Evolutionary conservation across 2,113 vertebrate genomes (phyloP), one percentile per base, ranked within the genome.

Genomic region (Cavia porcellus): DNA sequence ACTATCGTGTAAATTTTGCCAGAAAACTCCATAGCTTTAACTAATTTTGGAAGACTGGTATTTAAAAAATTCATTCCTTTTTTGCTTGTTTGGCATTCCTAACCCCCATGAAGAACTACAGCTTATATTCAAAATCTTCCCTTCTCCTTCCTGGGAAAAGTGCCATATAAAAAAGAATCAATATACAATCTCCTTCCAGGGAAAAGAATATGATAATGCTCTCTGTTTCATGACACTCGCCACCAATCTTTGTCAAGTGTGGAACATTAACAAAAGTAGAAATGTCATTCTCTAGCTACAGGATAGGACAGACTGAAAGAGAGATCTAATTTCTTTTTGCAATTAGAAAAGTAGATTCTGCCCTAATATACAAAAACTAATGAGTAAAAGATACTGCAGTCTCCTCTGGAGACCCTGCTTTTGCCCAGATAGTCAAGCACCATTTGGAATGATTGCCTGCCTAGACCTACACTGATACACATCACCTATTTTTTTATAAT

Each of bases 151-250:
- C 96, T 95, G 96, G 97, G 97, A 97, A 96, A 96, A 90, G 57
- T 92, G 95, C 97, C 96, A 98, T 75, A 75, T 61, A 83, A 90
- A 96, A 52, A 97, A 95, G 77, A 95, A 97, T 98, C 97, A 94
- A 97, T 97, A 97, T 25, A 97, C 85, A 96, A 97, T 98, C 96
- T 97, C 96, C 96, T 96, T 95, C 90, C 88, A 85, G 92, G 89
- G 84, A 94, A 95, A 93, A 93, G 92, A 95, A 97, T 98, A 98
- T 97, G 96, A 97, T 98, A 98, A 97, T 97, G 82, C 24, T 55
- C 81, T 89, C 47, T 89, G 82, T 96, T 94, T 96, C 47, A 0
- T 75, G 92, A 97, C 89, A 91, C 85, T 66, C 84, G 77, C 92
- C 86, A 98, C 92, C 82, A 70, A 95, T 97, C 96, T 96, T 92